Evolutionary conservation across 2,888 invertebrate species (phyloP), one percentile per base, ranked within the genome.

Genomic region (Folsomia candida): DNA sequence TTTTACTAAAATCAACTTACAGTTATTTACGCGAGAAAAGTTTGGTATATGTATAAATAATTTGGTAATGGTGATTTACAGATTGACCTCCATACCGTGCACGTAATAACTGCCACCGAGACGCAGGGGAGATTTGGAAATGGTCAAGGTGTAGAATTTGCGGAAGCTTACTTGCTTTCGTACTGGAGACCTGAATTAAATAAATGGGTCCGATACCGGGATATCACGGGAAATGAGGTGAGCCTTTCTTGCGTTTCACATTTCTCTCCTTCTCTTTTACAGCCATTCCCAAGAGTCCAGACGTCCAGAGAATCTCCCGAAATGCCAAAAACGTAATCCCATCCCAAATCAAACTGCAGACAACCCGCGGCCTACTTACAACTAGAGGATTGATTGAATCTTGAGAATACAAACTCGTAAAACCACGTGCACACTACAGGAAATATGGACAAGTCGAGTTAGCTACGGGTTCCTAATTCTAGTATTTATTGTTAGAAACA

Each of bases 41-140:
- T 14, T 37, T 4, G 6, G 4, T 14, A 4, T 9, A 14, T 4
- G 37, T 9, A 37, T 4, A 37, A 37, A 37, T 37, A 37, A 37
- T 37, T 14, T 37, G 37, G 4, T 14, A 9, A 14, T 37, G 4
- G 14, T 37, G 4, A 14, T 9, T 28, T 74, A 6, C 85, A 95
- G 86, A 88, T 92, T 77, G 90, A 94, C 83, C 87, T 96, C 77
- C 89, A 88, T 81, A 85, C 86, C 22, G 89, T 92, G 61, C 90
- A 91, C 84, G 89, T 94, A 82, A 89, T 96, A 81, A 92, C 93
- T 0, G 91, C 88, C 24, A 88, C 91, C 11, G 89, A 89, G 78
- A 90, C 90, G 0, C 95, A 95, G 85, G 96, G 96, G 27, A 88
- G 96, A 66, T 95, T 94, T 83, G 95, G 94, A 28, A 94, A 94